These are phyloP conservation scores for Talpa occidentalis DNA, from an alignment of 2,113 vertebrate species.

Conservation along the genomic window DNA sequence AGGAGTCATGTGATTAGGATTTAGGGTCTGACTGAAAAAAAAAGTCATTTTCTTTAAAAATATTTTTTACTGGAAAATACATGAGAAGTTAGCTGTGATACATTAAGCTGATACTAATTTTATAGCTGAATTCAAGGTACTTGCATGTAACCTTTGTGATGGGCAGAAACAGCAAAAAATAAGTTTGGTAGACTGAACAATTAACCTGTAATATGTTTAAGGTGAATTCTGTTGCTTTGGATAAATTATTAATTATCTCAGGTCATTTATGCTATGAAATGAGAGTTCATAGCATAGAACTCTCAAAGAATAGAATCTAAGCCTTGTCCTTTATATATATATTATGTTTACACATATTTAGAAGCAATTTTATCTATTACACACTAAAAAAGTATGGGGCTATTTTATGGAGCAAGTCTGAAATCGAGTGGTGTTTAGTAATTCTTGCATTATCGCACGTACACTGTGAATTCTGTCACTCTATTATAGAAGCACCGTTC, in stretches of 20 bases:
- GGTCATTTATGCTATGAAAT: background rate
- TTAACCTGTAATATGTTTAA: background rate
- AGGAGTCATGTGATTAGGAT: background rate
- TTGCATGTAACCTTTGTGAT: background rate
- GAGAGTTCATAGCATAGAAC: background rate
- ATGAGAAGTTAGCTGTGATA: background rate
- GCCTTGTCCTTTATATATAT: background rate
- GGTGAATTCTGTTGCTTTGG: background rate
- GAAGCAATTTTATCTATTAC: slow-evolving; percentile 51
- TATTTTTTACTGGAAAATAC: background rate
- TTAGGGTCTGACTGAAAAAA: background rate
- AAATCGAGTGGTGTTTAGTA: background rate
- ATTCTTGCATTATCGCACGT: slow-evolving; percentile 50
- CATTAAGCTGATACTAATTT: slow-evolving; percentile 22
- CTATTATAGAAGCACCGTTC: slow-evolving; percentile 63
- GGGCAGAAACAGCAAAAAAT: background rate
- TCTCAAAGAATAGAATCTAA: slow-evolving; percentile 34
- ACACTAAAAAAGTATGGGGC: slow-evolving; percentile 46
- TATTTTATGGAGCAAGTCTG: slow-evolving; percentile 16
- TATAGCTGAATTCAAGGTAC: background rate
- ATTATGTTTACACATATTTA: background rate
- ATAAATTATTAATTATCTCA: slow-evolving; percentile 1
- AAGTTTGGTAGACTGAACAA: background rate
- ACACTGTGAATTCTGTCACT: slow-evolving; percentile 67
- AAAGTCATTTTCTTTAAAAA: background rate